Evolutionary conservation across 2,113 vertebrate species (phyloP).

Genomic region (Takifugu bimaculatus): DNA sequence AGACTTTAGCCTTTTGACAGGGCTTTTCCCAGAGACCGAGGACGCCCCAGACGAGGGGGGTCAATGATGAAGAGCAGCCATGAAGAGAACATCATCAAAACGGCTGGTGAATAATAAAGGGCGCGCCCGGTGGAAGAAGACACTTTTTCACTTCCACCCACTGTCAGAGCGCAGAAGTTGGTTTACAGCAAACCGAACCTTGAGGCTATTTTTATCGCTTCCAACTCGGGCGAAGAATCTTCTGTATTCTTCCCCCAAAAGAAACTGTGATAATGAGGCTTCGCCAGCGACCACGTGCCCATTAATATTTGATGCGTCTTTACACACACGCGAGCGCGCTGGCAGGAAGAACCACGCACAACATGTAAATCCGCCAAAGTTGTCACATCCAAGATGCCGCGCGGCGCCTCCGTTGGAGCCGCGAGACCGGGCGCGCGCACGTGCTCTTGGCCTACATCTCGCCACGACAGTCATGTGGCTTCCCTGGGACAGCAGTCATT

Average conservation of each 20-base stretch:
- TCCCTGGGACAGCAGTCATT: constrained; percentile 63
- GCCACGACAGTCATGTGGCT: constrained; percentile 63
- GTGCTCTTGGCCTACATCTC: constrained; percentile 55
- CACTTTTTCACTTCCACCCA: constrained; percentile 1
- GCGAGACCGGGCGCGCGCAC: constrained; percentile 18
- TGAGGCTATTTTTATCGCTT: constrained; percentile 60
- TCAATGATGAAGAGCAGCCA: constrained; percentile 46
- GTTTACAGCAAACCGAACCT: constrained; percentile 40
- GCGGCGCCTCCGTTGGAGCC: neutral
- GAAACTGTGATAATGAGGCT: constrained; percentile 73
- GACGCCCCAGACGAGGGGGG: constrained; percentile 13
- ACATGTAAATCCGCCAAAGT: constrained; percentile 8
- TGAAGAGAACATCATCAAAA: constrained; percentile 29
- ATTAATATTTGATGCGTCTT: constrained; percentile 66
- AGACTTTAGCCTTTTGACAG: constrained; percentile 34
- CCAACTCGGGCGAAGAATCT: constrained; percentile 62
- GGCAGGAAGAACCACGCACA: constrained; percentile 10
- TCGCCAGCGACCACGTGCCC: constrained; percentile 42
- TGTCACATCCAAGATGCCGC: neutral
- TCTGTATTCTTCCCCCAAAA: constrained; percentile 55
- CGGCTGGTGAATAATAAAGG: constrained; percentile 35
- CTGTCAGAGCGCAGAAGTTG: constrained; percentile 23
- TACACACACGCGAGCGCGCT: constrained; percentile 20
- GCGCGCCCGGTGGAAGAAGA: constrained; percentile 16
- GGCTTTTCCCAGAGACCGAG: constrained; percentile 30